Conservation (phyloP, 2,113 vertebrate species). For the Copsychus sechellarum region DNA sequence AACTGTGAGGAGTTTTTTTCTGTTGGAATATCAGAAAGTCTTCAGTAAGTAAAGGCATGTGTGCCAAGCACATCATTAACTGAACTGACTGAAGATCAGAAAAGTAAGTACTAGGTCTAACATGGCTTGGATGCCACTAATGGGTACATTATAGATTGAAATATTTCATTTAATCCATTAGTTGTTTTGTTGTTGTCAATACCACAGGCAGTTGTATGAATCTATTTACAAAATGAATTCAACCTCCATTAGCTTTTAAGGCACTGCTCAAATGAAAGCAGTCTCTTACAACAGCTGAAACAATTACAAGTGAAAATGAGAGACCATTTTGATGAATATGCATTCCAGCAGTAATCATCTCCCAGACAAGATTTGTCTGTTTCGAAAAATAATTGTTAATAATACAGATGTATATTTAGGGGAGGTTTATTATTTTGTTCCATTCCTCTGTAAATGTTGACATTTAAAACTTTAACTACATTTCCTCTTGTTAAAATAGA, state of each 20-base stretch:
- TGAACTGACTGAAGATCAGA: not conserved
- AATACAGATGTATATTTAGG: not conserved
- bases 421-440: not conserved
- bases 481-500: not conserved
- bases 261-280: not conserved
- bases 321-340: not conserved
- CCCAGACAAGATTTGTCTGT: not conserved
- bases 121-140: not conserved
- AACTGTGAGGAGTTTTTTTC: not conserved
- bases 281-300: not conserved
- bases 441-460: not conserved
- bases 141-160: not conserved
- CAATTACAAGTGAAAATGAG: not conserved
- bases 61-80: not conserved
- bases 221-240: not conserved
- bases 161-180: conserved; percentile 8
- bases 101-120: not conserved
- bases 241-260: conserved; percentile 16
- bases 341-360: not conserved
- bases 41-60: not conserved
- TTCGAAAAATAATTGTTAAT: not conserved
- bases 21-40: not conserved
- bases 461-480: not conserved
- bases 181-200: not conserved
- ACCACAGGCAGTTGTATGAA: not conserved